phyloP scores from a whole-genome alignment of 2,888 invertebrate species.

The Scelioninae gen. 1 region DNA sequence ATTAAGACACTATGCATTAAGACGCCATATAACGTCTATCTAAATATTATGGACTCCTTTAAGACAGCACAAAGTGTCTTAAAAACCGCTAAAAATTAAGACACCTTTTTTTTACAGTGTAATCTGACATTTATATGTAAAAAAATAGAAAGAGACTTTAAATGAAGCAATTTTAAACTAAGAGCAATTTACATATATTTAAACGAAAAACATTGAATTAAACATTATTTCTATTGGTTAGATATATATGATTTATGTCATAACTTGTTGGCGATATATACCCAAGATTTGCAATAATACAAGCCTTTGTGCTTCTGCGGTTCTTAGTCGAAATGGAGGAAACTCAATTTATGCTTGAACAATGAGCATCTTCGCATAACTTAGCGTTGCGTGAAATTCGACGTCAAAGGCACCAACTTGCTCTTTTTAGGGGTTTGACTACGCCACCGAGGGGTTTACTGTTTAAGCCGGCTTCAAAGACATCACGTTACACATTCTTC shows the following conservation, averaged over 20 bases:
- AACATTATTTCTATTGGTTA: slow-evolving; percentile 47
- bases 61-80: too few species aligned
- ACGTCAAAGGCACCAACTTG: slow-evolving; percentile 79
- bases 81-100: too few species aligned
- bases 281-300: slow-evolving; percentile 36
- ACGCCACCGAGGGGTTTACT: slow-evolving; percentile 62
- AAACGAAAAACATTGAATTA: slow-evolving; percentile 29
- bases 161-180: background rate
- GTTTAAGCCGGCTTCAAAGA: slow-evolving; percentile 72
- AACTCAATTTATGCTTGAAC: slow-evolving; percentile 80
- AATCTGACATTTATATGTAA: too few species aligned
- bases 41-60: too few species aligned
- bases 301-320: slow-evolving; percentile 73
- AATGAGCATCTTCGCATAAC: slow-evolving; percentile 81
- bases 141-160: too few species aligned
- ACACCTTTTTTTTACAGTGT: too few species aligned
- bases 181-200: too few species aligned
- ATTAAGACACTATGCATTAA: too few species aligned
- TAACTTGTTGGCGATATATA: slow-evolving; percentile 45
- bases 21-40: too few species aligned
- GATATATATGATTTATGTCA: slow-evolving; percentile 55
- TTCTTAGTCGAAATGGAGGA: slow-evolving; percentile 72
- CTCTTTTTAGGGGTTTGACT: slow-evolving; percentile 73
- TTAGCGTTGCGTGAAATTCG: slow-evolving; percentile 81
- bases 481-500: slow-evolving; percentile 63